Evolutionary conservation across 2,113 vertebrate species (phyloP).

Genomic region (Crotophaga sulcirostris): DNA sequence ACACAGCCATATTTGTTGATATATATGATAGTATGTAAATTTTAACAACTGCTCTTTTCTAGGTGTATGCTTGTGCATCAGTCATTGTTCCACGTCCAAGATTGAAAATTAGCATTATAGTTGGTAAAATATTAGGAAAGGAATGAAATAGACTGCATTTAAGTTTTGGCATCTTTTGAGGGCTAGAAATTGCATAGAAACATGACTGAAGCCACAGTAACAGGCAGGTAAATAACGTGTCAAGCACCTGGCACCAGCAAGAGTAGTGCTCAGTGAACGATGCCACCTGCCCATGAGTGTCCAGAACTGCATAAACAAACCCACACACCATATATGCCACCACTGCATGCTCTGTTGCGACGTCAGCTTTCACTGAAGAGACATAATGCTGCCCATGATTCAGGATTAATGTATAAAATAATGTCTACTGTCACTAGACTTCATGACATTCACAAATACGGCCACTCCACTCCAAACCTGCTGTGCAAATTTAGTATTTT

Average conservation of each 20-base stretch:
- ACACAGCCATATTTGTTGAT: background rate
- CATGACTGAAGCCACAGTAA: background rate
- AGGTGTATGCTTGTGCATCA: background rate
- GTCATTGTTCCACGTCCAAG: background rate
- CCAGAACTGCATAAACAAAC: background rate
- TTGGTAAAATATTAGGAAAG: background rate
- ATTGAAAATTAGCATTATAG: background rate
- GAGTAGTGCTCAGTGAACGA: background rate
- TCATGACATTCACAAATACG: background rate
- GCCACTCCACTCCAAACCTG: background rate
- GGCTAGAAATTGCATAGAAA: background rate
- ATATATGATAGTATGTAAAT: background rate
- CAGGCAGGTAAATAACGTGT: background rate
- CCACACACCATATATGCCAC: background rate
- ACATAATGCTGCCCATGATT: background rate
- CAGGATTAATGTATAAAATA: background rate
- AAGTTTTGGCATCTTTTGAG: background rate
- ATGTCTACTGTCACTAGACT: background rate
- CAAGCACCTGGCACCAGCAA: conserved; percentile 1
- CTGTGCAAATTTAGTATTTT: background rate
- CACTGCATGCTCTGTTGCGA: background rate
- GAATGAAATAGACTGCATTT: background rate
- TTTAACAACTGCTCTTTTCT: background rate
- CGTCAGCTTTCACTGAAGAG: background rate
- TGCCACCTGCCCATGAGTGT: background rate